Conservation (phyloP, 2,888 invertebrate genomes). For the Lucinisca nassula region DNA sequence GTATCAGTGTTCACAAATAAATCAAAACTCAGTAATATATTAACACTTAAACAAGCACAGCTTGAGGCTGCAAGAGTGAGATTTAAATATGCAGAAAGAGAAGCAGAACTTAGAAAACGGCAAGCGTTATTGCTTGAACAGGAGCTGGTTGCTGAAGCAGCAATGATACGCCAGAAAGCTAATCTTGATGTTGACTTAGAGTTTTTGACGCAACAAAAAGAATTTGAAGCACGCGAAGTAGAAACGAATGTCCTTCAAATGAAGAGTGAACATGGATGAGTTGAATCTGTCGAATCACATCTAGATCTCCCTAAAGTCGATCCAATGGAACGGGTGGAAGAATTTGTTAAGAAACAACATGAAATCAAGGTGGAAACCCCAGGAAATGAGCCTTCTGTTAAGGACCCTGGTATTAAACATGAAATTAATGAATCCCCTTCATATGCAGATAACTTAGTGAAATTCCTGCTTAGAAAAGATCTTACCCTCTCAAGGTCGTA, state of each 20-base stretch:
- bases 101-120: slow-evolving; percentile 9
- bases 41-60: not conserved
- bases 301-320: not conserved
- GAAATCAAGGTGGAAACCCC: no score
- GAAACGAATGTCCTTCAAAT: not conserved
- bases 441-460: not conserved
- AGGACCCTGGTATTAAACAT: no score
- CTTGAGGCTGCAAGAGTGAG: not conserved
- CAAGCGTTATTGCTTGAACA: not conserved
- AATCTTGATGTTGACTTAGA: not conserved
- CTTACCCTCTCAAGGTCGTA: slow-evolving; percentile 8
- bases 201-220: not conserved
- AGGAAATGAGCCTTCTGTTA: no score
- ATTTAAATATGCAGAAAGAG: not conserved
- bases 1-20: no score
- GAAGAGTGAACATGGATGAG: not conserved
- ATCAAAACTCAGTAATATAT: not conserved
- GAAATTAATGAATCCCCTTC: no score
- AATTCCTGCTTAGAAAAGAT: slow-evolving; percentile 24
- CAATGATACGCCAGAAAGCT: not conserved
- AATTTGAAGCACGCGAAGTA: not conserved
- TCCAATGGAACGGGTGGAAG: not conserved
- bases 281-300: not conserved
- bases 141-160: not conserved
- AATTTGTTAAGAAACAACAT: not conserved